Evolutionary conservation across 2,888 invertebrate genomes (phyloP), one percentile per base, ranked within the genome.

Genomic region (Ochropleura plecta): DNA sequence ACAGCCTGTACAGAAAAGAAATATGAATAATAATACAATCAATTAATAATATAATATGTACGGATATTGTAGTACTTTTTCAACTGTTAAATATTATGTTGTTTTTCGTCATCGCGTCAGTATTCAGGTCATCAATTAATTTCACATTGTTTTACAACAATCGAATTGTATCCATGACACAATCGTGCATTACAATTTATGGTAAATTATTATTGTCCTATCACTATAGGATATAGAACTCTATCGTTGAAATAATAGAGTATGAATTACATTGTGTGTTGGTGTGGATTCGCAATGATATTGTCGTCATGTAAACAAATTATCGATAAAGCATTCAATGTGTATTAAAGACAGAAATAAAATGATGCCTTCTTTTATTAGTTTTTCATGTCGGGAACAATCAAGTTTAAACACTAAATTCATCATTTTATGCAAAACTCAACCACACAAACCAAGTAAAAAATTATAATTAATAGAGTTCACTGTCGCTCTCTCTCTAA

Each of bases 91-190:
- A 57, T 44, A 46, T 68, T n/a, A 55, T 48, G 18, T 76, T 55
- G 3, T 30, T 20, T 48, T 12, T 57, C 62, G 8, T 70, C 62
- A 55, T 53, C 20, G 4, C 18, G 3, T 10, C 48, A 55, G 48
- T 66, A 79, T 79, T 65, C 63, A 69, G 75, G 74, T 70, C 76
- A 82, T 67, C 72, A 77, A 79, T 78, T 77, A 69, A 68, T 46
- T 69, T 59, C 57, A 66, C 53, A 76, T 76, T 77, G 64, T 55
- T 69, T n/a, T 60, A 74, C 69, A 83, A 30, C 67, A 71, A 68
- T 74, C 18, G n/a, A 77, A 68, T 69, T 76, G 69, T 71, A 72
- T 69, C 74, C 53, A 79, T 74, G 71, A 74, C 69, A 86, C 67
- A 65, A 72, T 30, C 20, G 63, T 9, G 51, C 53, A 46, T 77